These are phyloP conservation scores for Fundulus diaphanus DNA, from an alignment of 2,797 vertebrate genomes.

Conservation along the genomic window DNA sequence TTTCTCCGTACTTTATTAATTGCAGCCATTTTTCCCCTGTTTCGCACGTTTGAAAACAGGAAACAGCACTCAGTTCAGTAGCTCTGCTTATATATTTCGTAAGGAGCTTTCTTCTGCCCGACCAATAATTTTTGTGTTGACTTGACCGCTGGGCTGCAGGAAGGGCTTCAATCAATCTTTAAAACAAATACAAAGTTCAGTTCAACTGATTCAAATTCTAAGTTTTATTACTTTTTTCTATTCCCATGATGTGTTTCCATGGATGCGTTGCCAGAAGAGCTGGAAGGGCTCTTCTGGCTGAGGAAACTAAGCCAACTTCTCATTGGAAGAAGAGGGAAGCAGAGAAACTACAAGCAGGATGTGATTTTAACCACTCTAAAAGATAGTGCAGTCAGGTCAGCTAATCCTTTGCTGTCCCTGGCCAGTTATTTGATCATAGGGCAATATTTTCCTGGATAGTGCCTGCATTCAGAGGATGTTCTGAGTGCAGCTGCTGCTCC, in stretches of 20 bases:
- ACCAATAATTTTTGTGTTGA: neutral
- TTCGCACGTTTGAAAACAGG: conserved; percentile 2
- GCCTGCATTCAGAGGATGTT: neutral
- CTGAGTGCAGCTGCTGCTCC: neutral
- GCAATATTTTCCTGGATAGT: neutral
- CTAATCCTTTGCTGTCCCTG: neutral
- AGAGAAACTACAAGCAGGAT: neutral
- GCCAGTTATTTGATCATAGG: neutral
- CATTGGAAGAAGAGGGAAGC: neutral
- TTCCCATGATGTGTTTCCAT: neutral
- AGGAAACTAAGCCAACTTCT: neutral
- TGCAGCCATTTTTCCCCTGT: conserved; percentile 14
- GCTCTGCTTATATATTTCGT: neutral
- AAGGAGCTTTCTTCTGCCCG: neutral
- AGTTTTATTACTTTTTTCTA: neutral
- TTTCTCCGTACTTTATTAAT: conserved; percentile 46
- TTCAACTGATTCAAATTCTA: neutral
- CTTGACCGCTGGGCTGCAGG: neutral
- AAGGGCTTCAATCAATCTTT: neutral
- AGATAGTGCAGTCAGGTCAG: neutral
- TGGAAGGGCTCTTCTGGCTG: neutral
- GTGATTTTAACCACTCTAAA: neutral
- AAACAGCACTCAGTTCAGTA: neutral
- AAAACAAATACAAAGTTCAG: neutral
- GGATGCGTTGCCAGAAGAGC: neutral